A percentile compares a stretch with the other conserved stretches of the same genome.
Evolutionary conservation across 2,797 vertebrate genomes (phyloP).

Genomic region (Tinamus major): DNA sequence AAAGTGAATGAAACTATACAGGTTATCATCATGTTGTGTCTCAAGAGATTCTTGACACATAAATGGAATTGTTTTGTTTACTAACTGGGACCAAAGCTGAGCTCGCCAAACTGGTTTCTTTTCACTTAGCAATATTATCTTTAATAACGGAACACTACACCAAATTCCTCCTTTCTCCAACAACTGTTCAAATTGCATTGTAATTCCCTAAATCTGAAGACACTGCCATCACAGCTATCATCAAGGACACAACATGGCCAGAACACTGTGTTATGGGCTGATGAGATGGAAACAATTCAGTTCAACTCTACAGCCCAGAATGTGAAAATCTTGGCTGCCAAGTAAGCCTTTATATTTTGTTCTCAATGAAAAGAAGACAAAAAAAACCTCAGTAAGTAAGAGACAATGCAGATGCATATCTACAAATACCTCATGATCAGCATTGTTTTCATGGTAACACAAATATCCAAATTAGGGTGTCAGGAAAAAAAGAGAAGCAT

Average conservation of each 20-base stretch:
- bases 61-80: not conserved
- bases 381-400: not conserved
- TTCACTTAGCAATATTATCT: rapidly evolving
- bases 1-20: rapidly evolving
- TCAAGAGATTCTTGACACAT: not conserved
- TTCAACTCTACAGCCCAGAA: not conserved
- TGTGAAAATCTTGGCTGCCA: not conserved
- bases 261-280: not conserved
- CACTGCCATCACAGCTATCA: not conserved
- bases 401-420: not conserved
- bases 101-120: not conserved
- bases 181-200: not conserved
- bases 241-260: not conserved
- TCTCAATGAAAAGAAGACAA: not conserved
- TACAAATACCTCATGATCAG: not conserved
- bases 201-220: not conserved
- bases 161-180: not conserved
- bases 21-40: not conserved
- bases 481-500: not conserved
- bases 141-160: not conserved
- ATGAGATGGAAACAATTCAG: not conserved
- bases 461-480: not conserved
- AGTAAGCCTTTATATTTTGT: not conserved
- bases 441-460: not conserved
- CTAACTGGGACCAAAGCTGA: not conserved